Percentiles rank a stretch among this genome's conserved stretches.
These are phyloP conservation scores for Callyntrura guangdongensis DNA, from an alignment of 2,888 invertebrate species.

Conservation along the genomic window DNA sequence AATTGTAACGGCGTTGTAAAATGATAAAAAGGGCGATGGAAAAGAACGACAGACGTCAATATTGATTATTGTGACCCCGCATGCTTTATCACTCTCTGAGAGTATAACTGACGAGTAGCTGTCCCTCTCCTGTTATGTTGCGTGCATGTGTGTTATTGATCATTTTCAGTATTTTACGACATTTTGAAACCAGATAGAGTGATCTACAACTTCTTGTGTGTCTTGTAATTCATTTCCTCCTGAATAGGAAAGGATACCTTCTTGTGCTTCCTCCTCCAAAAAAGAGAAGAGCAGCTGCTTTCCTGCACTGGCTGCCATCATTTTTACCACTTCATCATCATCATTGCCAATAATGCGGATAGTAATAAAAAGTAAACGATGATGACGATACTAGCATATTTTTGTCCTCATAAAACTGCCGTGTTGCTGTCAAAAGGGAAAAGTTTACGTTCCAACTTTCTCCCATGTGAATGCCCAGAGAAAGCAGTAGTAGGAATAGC, in stretches of 20 bases:
- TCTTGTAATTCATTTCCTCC: not conserved
- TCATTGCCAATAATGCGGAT: not conserved
- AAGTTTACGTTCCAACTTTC: conserved; percentile 28
- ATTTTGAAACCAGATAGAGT: conserved; percentile 10
- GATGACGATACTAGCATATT: conserved; percentile 11
- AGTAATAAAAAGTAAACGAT: not conserved
- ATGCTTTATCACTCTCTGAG: not conserved
- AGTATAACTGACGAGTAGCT: not conserved
- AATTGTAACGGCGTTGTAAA: not conserved
- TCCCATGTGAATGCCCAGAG: not conserved
- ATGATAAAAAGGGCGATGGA: not conserved
- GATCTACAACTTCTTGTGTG: not conserved
- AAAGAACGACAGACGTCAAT: not conserved
- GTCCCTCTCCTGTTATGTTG: not conserved
- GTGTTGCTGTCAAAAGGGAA: conserved; percentile 14
- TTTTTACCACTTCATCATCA: too few relatives aligned
- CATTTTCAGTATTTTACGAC: not conserved
- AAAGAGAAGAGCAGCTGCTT: not conserved
- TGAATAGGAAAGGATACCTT: not conserved
- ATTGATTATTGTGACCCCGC: not conserved
- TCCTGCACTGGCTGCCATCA: too few relatives aligned
- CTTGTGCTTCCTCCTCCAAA: not conserved
- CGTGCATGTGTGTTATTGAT: not conserved
- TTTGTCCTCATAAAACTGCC: not conserved
- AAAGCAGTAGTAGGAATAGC: not conserved